Evolutionary conservation across 2,113 vertebrate species (phyloP).

Genomic region (Pangasianodon gigas): DNA sequence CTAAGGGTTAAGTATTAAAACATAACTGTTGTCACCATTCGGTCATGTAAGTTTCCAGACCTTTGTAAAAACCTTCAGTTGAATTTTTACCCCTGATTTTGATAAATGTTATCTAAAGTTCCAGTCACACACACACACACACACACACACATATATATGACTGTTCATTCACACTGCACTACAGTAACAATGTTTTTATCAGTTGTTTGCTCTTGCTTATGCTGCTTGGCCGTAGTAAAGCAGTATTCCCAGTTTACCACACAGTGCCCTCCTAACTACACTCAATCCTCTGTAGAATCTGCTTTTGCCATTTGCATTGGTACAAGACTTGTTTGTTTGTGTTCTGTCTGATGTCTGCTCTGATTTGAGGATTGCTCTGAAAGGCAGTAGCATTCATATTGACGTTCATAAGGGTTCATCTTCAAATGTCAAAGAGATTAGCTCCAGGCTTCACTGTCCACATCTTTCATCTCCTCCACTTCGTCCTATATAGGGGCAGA

Average conservation of each 20-base stretch:
- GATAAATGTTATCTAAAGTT: background rate
- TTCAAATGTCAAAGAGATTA: constrained; percentile 59
- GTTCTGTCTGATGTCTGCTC: constrained; percentile 37
- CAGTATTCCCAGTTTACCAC: background rate
- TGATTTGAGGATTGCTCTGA: constrained; percentile 32
- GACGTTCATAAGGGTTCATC: constrained; percentile 33
- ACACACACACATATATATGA: too few species aligned
- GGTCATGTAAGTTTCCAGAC: background rate
- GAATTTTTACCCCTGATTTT: background rate
- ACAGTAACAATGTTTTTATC: background rate
- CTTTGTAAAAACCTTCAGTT: background rate
- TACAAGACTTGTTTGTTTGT: constrained; percentile 42
- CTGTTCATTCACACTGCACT: background rate
- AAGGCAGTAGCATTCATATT: constrained; percentile 49
- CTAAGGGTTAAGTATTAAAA: background rate
- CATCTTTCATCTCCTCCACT: constrained; percentile 34
- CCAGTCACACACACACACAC: background rate
- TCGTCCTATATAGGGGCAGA: background rate
- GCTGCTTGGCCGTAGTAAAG: background rate
- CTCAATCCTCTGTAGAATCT: background rate
- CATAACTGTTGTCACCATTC: background rate
- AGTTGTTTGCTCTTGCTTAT: constrained; percentile 10
- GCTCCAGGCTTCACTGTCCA: constrained; percentile 42
- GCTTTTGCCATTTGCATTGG: constrained; percentile 45
- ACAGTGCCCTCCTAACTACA: background rate